Conservation (phyloP, 2,113 vertebrate species). For the Daphoenositta chrysoptera region DNA sequence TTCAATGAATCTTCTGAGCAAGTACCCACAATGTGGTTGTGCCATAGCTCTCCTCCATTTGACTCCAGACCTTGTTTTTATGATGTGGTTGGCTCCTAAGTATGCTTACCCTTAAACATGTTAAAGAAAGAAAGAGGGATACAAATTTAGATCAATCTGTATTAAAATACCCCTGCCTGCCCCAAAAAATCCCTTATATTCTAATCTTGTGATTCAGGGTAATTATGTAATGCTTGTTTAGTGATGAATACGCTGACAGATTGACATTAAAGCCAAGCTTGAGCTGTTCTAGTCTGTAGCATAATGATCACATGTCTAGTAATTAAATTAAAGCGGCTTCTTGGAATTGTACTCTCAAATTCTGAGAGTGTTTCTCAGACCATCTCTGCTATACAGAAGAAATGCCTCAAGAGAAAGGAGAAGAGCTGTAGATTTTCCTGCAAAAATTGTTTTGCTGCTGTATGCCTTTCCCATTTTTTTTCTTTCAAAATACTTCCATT, state of each 20-base stretch:
- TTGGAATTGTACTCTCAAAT: background rate
- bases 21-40: background rate
- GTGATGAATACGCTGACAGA: constrained; percentile 30
- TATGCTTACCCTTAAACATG: constrained; percentile 7
- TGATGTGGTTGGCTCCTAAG: constrained; percentile 18
- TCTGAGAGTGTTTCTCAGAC: background rate
- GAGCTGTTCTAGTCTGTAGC: constrained; percentile 40
- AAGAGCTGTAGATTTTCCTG: background rate
- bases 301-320: constrained; percentile 21
- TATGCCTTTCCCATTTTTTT: constrained; percentile 2
- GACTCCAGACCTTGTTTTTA: constrained; percentile 3
- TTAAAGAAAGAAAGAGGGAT: constrained; percentile 56
- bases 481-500: constrained; percentile 42
- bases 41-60: background rate
- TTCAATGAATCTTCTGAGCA: background rate
- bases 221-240: constrained; percentile 58
- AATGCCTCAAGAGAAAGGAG: background rate
- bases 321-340: constrained; percentile 30
- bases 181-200: constrained; percentile 7
- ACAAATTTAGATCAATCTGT: constrained; percentile 45
- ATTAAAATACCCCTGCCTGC: constrained; percentile 20
- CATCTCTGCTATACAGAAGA: background rate
- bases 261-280: constrained; percentile 56
- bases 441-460: background rate
- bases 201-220: constrained; percentile 48